Conservation (phyloP, 37 sponge, comb jelly and placozoan species). For the Spongia lamella region DNA sequence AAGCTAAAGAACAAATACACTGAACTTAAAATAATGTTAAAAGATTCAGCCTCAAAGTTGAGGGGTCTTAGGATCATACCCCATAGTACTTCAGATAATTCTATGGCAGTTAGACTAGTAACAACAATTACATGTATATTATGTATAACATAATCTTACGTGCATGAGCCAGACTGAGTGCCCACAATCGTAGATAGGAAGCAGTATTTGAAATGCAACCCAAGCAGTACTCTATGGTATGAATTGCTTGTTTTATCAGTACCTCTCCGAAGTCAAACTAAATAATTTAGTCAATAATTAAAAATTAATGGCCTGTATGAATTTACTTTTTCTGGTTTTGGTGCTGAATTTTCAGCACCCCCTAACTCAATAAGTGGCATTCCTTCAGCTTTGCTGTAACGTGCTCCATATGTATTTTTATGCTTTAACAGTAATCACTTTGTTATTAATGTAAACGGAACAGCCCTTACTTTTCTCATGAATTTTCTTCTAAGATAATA, state of each 20-base stretch:
- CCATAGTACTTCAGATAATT: slow-evolving; percentile 87
- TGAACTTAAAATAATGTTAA: background rate
- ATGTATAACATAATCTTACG: slow-evolving; percentile 55
- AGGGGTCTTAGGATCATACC: slow-evolving; percentile 43
- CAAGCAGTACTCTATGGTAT: slow-evolving; percentile 89
- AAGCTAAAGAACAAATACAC: slow-evolving; percentile 42
- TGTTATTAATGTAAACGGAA: background rate
- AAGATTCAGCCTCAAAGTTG: background rate
- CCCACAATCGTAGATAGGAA: slow-evolving; percentile 89
- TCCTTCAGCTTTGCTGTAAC: background rate
- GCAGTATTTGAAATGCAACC: slow-evolving; percentile 90
- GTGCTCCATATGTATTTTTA: background rate
- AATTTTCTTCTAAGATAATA: slow-evolving; percentile 40
- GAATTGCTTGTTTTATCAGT: slow-evolving; percentile 78
- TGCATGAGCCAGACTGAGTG: slow-evolving; percentile 89
- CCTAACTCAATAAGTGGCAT: background rate
- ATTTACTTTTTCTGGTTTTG: no score
- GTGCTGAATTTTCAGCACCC: no score
- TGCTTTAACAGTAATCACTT: background rate
- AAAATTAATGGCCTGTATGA: no score
- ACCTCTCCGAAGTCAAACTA: slow-evolving; percentile 54
- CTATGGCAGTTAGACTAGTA: slow-evolving; percentile 36
- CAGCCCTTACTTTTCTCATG: slow-evolving; percentile 2
- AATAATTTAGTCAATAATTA: background rate
- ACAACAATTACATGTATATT: no score